Base-by-base conservation (phyloP, 2,888 invertebrate genomes). In the Cephus sareptanus region DNA sequence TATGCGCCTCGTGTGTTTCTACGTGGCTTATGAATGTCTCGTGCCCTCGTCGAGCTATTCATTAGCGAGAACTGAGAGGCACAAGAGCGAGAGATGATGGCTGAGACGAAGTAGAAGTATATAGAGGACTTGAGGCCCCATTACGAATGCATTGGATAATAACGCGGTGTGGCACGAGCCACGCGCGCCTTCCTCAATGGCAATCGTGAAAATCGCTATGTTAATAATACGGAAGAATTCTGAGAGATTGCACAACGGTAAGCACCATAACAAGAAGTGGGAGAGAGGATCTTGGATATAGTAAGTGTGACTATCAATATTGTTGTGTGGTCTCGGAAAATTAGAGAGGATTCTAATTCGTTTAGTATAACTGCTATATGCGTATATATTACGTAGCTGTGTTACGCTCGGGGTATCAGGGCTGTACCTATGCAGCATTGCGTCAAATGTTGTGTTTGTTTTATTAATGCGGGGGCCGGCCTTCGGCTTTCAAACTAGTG, bases 381-480 rank as follows among this genome's bases (percentile, higher is more conserved):
- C 34, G 34, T 76, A 78, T 76, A n/a, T 75, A n/a, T 74, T 56
- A 73, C 33, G 23, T 70, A 74, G 23, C 23, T 9, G 56, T 56
- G 23, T 56, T 56, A 56, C 23, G 56, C 56, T 23, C 0, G 56
- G 9, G 9, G 1, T 56, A 23, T 56, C 56, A 56, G 56, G 56
- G 56, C 56, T 56, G 84, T 83, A 83, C 85, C 84, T 83, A 85
- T 88, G 87, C 86, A 87, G 84, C 84, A 86, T 88, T 87, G 88
- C 87, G 89, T 88, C 87, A 87, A 89, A 89, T 86, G 88, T 90
- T 90, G 87, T 90, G 90, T 90, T 91, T 91, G 91, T 91, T 91
- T 91, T 91, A 90, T 91, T 90, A 91, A 91, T 90, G 89, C 85
- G 87, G 80, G 79, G 84, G 82, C 82, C 88, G 89, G 88, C 89